A percentile compares a stretch with the other conserved stretches of the same genome.
Evolutionary conservation across 2,888 invertebrate species (phyloP).

Genomic region (Octonoba sinensis): DNA sequence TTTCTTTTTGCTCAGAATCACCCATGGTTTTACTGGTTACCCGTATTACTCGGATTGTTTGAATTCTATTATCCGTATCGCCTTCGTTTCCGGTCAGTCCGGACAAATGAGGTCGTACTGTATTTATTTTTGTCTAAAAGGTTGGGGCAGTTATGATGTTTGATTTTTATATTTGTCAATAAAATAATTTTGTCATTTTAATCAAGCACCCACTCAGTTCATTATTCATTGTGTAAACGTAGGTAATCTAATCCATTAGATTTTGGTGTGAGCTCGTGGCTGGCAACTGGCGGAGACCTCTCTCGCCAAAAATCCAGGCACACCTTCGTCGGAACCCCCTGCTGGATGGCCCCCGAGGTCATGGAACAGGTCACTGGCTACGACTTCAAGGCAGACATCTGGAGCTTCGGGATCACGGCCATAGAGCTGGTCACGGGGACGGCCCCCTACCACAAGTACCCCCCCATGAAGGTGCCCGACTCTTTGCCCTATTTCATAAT

Average conservation of each 20-base stretch:
- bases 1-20: too few relatives aligned
- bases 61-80: too few relatives aligned
- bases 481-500: background rate
- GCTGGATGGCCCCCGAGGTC: slow-evolving; percentile 99
- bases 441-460: slow-evolving; percentile 98
- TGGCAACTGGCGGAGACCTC: slow-evolving; percentile 93
- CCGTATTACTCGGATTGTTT: too few relatives aligned
- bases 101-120: too few relatives aligned
- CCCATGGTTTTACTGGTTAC: too few relatives aligned
- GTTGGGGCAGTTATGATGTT: background rate
- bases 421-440: slow-evolving; percentile 99
- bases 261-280: slow-evolving; percentile 98
- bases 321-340: slow-evolving; percentile 98
- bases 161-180: background rate
- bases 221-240: background rate
- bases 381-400: slow-evolving; percentile 96
- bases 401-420: slow-evolving; percentile 96
- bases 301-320: slow-evolving; percentile 95
- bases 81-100: too few relatives aligned
- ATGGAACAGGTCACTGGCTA: slow-evolving; percentile 99
- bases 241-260: slow-evolving; percentile 74
- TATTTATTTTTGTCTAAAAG: too few relatives aligned
- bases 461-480: slow-evolving; percentile 89
- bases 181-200: background rate
- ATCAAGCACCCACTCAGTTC: too few relatives aligned